Conservation (phyloP, 2,113 vertebrate genomes). For the Leptosomus discolor region DNA sequence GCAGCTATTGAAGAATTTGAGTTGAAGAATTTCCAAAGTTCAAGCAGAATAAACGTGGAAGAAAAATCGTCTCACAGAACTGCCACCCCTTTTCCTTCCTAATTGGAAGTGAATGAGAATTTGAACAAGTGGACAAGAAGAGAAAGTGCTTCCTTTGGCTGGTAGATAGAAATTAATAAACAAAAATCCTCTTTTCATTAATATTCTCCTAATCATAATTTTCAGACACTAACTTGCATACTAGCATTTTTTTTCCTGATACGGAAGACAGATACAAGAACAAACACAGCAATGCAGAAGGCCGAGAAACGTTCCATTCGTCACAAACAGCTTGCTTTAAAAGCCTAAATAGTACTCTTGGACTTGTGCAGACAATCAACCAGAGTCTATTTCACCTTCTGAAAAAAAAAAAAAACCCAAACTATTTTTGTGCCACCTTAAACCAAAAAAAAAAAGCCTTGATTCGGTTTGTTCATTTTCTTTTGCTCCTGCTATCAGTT, state of each 20-base stretch:
- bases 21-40: neutral
- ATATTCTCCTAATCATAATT: neutral
- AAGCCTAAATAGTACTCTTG: neutral
- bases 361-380: neutral
- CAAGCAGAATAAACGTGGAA: neutral
- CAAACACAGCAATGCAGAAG: neutral
- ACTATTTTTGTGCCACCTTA: neutral
- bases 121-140: neutral
- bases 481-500: neutral
- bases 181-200: neutral
- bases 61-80: neutral
- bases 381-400: neutral
- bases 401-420: neutral
- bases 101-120: neutral
- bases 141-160: neutral
- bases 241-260: neutral
- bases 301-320: neutral
- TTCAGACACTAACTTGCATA: neutral
- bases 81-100: neutral
- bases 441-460: neutral
- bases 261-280: neutral
- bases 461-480: neutral
- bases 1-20: neutral
- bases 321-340: neutral
- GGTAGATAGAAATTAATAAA: neutral